These are phyloP conservation scores for Conopomorpha cramerella DNA, from an alignment of 1,140 invertebrate species.

Conservation along the genomic window DNA sequence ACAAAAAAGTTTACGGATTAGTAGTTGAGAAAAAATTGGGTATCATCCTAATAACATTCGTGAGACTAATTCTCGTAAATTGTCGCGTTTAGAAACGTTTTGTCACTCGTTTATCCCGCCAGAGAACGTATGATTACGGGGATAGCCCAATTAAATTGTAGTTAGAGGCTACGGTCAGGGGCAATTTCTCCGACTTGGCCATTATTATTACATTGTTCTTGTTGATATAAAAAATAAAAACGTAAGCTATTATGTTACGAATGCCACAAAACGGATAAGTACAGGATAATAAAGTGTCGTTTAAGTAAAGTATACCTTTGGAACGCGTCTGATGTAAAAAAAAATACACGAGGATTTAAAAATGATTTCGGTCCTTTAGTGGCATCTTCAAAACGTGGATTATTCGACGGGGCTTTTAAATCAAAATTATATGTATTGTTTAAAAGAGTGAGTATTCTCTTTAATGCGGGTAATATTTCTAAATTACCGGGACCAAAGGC, in stretches of 20 bases:
- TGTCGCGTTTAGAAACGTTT: constrained; percentile 38
- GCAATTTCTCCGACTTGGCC: constrained; percentile 31
- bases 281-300: constrained; percentile 53
- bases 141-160: constrained; percentile 41
- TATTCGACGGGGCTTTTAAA: too few species aligned
- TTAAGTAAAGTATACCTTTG: constrained; percentile 47
- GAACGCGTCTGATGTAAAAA: constrained; percentile 9
- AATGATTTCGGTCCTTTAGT: constrained; percentile 12
- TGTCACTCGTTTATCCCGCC: constrained; percentile 46
- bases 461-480: too few species aligned
- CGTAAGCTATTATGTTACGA: constrained; percentile 20
- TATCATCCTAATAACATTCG: too few species aligned
- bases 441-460: too few species aligned
- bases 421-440: too few species aligned
- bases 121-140: constrained; percentile 34
- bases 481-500: too few species aligned
- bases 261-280: constrained; percentile 45
- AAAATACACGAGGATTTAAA: constrained; percentile 24
- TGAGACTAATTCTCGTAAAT: constrained; percentile 5
- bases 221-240: too few species aligned
- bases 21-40: too few species aligned
- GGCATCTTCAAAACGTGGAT: too few species aligned
- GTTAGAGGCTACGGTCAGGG: constrained; percentile 25
- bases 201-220: too few species aligned
- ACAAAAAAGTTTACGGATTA: too few species aligned